Evolutionary conservation across 2,113 vertebrate species (phyloP).

Genomic region (Passerina amoena): DNA sequence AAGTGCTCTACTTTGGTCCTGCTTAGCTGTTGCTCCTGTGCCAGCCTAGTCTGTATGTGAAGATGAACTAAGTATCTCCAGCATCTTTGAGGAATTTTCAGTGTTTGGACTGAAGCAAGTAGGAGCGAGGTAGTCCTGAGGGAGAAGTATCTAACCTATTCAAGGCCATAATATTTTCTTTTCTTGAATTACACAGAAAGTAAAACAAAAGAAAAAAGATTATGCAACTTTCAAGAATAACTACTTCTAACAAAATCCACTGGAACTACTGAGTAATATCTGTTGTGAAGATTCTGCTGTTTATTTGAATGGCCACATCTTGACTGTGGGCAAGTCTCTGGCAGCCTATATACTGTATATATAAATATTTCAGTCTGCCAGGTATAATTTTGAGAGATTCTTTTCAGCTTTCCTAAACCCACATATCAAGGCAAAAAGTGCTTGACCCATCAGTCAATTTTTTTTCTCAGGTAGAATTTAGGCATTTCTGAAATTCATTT

Average conservation of each 20-base stretch:
- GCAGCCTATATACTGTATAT: not conserved
- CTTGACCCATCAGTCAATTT: not conserved
- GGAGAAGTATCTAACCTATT: not conserved
- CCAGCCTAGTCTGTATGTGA: not conserved
- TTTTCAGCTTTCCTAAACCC: not conserved
- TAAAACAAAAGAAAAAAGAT: not conserved
- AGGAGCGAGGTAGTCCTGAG: not conserved
- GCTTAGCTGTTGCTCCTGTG: not conserved
- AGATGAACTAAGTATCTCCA: not conserved
- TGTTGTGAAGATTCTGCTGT: not conserved
- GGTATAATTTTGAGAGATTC: not conserved
- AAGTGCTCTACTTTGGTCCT: not conserved
- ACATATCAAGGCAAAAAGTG: not conserved
- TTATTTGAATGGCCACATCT: not conserved
- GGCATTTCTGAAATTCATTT: not conserved
- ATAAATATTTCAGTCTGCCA: not conserved
- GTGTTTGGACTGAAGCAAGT: not conserved
- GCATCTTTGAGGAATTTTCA: not conserved
- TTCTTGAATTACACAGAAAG: not conserved
- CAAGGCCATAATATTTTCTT: not conserved
- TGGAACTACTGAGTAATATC: not conserved
- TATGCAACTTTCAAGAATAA: not conserved
- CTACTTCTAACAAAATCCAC: not conserved
- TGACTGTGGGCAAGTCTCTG: not conserved
- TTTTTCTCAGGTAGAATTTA: not conserved